phyloP scores from a whole-genome alignment of 1,140 invertebrate species.

The Whitmania pigra region DNA sequence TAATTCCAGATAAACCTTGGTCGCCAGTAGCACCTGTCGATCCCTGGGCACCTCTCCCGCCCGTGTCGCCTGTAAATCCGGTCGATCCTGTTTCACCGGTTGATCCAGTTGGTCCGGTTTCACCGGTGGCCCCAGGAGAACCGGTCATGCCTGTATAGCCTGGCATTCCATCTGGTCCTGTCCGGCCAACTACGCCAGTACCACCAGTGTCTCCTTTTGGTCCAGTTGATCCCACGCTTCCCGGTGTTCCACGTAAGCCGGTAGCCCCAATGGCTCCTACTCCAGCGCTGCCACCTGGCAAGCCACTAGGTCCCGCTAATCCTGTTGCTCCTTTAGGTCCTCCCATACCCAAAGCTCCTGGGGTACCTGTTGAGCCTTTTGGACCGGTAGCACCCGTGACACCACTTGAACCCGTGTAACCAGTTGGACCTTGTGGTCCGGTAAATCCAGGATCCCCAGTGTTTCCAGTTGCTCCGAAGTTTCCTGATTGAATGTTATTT shows the following conservation, averaged over 20 bases:
- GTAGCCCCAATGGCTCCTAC: background rate
- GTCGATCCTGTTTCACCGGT: conserved; percentile 9
- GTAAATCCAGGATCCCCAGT: conserved; percentile 6
- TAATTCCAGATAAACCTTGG: conserved; percentile 14
- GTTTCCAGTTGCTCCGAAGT: conserved; percentile 3
- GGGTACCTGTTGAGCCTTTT: background rate
- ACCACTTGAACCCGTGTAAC: conserved; percentile 14
- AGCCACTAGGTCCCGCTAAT: background rate
- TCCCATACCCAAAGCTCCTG: background rate
- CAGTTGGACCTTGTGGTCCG: conserved; percentile 4
- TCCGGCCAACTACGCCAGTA: background rate
- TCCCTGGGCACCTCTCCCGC: background rate
- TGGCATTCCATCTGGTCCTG: background rate
- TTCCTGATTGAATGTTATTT: background rate
- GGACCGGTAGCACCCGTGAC: background rate
- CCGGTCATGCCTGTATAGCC: conserved; percentile 7
- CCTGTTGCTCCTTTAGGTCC: conserved; percentile 2
- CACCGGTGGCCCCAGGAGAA: conserved; percentile 5
- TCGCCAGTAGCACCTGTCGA: background rate
- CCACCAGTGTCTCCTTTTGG: conserved; percentile 17
- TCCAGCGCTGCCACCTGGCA: background rate
- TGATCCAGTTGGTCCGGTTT: conserved; percentile 12
- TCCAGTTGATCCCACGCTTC: conserved; percentile 1
- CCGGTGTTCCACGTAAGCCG: conserved; percentile 11
- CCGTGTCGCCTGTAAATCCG: background rate